These are phyloP conservation scores for Rhimphoctona megacephalus DNA, from an alignment of 2,888 invertebrate genomes.

Conservation along the genomic window DNA sequence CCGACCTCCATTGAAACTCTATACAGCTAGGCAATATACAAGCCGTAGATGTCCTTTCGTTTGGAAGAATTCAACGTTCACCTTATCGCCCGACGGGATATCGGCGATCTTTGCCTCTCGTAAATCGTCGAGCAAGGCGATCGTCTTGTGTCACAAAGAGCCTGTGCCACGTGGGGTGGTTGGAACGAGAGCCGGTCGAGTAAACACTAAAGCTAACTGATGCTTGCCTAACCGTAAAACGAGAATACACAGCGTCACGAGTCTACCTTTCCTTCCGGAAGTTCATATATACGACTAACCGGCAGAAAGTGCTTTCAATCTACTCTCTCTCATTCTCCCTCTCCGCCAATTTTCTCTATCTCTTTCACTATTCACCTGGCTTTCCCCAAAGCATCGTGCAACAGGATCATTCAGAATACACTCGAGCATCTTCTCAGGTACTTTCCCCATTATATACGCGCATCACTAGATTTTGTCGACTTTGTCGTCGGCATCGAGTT, in stretches of 20 bases:
- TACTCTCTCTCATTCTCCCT: constrained; percentile 13
- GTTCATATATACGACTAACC: constrained; percentile 40
- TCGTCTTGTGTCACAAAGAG: constrained; percentile 33
- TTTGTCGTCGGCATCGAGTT: constrained; percentile 50
- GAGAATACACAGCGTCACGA: constrained; percentile 36
- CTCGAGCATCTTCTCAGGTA: constrained; percentile 40
- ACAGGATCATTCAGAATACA: constrained; percentile 57
- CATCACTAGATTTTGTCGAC: constrained; percentile 45
- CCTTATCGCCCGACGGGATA: constrained; percentile 40
- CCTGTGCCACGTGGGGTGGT: constrained; percentile 35
- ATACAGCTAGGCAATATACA: constrained; percentile 4
- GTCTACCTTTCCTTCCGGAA: constrained; percentile 18
- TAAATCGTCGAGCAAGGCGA: constrained; percentile 17
- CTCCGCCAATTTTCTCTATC: neutral
- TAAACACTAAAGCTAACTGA: constrained; percentile 31
- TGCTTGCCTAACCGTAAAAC: constrained; percentile 47
- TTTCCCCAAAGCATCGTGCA: constrained; percentile 43
- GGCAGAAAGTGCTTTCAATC: constrained; percentile 52
- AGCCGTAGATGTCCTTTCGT: constrained; percentile 43
- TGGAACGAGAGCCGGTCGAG: constrained; percentile 23
- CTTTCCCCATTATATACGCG: constrained; percentile 19
- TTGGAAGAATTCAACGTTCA: constrained; percentile 55
- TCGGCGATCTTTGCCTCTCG: constrained; percentile 34
- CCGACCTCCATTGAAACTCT: constrained; percentile 43
- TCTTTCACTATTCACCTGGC: constrained; percentile 9